Percentiles rank a stretch among this genome's conserved stretches.
Evolutionary conservation across 2,888 invertebrate genomes (phyloP).

Genomic region (Scaptomyza caliginosa): DNA sequence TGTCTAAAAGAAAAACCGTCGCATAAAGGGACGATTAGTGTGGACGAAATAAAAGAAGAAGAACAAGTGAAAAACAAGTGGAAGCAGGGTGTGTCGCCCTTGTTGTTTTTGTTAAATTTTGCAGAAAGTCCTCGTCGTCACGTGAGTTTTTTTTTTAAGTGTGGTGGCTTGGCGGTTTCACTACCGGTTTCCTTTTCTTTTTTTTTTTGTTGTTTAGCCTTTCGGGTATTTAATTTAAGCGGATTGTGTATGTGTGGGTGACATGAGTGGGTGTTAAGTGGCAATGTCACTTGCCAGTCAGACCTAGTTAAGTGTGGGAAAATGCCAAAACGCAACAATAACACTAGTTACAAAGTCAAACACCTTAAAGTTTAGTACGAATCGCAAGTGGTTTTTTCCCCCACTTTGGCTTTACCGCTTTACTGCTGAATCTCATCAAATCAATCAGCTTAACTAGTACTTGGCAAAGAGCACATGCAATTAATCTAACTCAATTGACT

Average conservation of each 20-base stretch:
- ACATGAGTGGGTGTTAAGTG: conserved; percentile 81
- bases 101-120: conserved; percentile 82
- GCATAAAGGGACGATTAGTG: conserved; percentile 74
- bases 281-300: conserved; percentile 76
- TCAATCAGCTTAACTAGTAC: conserved; percentile 75
- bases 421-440: conserved; percentile 75
- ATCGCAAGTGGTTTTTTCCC: conserved; percentile 53
- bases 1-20: conserved; percentile 54
- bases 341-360: not conserved
- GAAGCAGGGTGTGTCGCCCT: conserved; percentile 54
- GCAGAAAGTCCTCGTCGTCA: conserved; percentile 70
- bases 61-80: conserved; percentile 47
- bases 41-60: conserved; percentile 7
- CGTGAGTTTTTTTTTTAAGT: conserved; percentile 38
- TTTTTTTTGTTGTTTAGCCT: conserved; percentile 67
- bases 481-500: conserved; percentile 77
- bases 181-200: conserved; percentile 41
- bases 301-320: conserved; percentile 47
- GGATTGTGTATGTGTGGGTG: conserved; percentile 68
- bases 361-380: not conserved
- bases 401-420: conserved; percentile 61
- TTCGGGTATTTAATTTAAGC: conserved; percentile 80
- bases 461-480: conserved; percentile 47
- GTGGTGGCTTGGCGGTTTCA: conserved; percentile 60
- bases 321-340: conserved; percentile 28